These are phyloP conservation scores for Synanthedon tipuliformis DNA, from an alignment of 2,888 invertebrate species.

Conservation along the genomic window DNA sequence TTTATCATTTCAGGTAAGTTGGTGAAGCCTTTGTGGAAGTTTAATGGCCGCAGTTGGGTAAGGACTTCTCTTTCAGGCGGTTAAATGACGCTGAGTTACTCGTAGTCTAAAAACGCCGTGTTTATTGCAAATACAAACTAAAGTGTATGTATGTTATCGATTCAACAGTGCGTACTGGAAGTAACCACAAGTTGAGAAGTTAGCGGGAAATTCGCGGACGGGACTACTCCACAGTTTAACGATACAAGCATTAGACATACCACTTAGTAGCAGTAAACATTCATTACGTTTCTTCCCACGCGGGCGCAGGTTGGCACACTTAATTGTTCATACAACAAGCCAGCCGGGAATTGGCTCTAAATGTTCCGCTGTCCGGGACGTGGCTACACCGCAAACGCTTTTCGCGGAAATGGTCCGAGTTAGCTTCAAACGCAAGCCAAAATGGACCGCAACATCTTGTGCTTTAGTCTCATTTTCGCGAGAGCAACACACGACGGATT, in stretches of 20 bases:
- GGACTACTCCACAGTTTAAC: conserved; percentile 12
- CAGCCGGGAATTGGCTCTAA: conserved; percentile 63
- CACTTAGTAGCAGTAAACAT: conserved; percentile 52
- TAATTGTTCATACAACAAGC: conserved; percentile 69
- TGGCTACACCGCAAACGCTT: conserved; percentile 50
- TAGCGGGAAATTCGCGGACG: conserved; percentile 3
- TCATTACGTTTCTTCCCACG: conserved; percentile 56
- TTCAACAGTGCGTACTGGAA: neutral
- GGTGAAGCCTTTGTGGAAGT: conserved; percentile 36
- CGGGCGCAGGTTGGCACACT: conserved; percentile 51
- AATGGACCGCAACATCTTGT: conserved; percentile 36
- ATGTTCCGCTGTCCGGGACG: conserved; percentile 54
- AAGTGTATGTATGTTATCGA: neutral
- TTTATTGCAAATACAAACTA: neutral
- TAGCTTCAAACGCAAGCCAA: conserved; percentile 27
- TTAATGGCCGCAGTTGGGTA: conserved; percentile 48
- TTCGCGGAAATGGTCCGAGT: conserved; percentile 33
- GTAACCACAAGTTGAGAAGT: neutral
- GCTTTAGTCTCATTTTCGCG: conserved; percentile 32
- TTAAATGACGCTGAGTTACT: neutral
- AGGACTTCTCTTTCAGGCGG: conserved; percentile 42
- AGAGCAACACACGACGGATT: conserved; percentile 6
- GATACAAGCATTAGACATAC: conserved; percentile 27
- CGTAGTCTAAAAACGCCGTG: no score
- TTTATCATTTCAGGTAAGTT: conserved; percentile 65